Evolutionary conservation across 2,113 vertebrate genomes (phyloP), one percentile per base, ranked within the genome.

Genomic region (Mungos mungo): DNA sequence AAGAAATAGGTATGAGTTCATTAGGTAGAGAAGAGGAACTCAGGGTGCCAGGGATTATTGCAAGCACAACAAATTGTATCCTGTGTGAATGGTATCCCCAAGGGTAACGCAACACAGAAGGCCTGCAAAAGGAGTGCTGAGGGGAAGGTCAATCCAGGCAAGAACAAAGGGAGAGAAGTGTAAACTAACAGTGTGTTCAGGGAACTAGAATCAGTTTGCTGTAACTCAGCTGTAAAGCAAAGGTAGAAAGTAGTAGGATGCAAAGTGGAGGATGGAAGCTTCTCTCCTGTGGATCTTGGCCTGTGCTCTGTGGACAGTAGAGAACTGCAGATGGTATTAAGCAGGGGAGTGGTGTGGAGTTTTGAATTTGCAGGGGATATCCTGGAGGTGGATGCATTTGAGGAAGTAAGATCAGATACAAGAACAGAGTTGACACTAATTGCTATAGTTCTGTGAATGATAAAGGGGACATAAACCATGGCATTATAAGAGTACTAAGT

Each of bases 191-290:
- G 4, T 65, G 63, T 80, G 25, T 89, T 54, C 18, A 45, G 71
- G 85, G 31, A 93, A 68, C 35, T 81, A 25, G 88, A 81, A 91
- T 96, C 54, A 29, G 57, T 76, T 82, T 83, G 82, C n/a, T 87
- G 23, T 82, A 47, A 54, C 45, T 47, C 47, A 27, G 29, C 35
- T 71, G 6, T 79, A 86, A 74, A 86, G 66, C 50, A 54, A 74
- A 89, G 71, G 3, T 93, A 31, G 14, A 86, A 77, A 85, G 54
- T 35, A 7, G 14, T 79, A 54, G 35, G 65, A 85, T n/a, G 2
- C 29, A 72, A 71, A 69, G 1, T 85, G 35, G 41, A 81, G 35
- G 87, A 63, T 25, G 5, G 29, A n/a, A 29, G 7, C 69, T 50
- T 35, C 72, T 66, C 12, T 96, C 65, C 29, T 41, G 8, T 38